Base-by-base conservation (phyloP, 2,797 vertebrate species). In the Falco peregrinus region DNA sequence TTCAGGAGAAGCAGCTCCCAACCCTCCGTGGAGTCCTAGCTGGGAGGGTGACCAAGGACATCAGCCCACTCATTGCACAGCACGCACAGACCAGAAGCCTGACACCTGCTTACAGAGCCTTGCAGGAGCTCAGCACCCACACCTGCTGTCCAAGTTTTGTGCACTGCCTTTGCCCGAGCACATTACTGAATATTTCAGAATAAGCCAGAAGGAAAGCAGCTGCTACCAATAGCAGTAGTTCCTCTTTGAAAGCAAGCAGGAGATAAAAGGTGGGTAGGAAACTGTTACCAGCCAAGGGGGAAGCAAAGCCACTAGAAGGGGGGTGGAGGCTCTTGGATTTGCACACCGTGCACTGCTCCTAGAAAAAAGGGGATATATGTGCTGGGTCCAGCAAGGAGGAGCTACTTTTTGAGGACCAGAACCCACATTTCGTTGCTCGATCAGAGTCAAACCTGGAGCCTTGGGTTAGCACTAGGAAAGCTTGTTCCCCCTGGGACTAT, bases 1-100 rank as follows among this genome's bases (percentile, higher is more conserved):
- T 56, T 48, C 35, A 19, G 5, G 6, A 8, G 17, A 67, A 54
- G n/a, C 25, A 47, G n/a, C 5, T 68, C 39, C n/a, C 54, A 61
- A 0, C 1, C 11, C 13, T 47, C 9, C 0, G 4, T 21, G 15
- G n/a, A 39, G 28, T 31, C 24, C 20, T 16, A 39, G 16, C 8
- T 5, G 5, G n/a, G 20, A 41, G 21, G 31, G 16, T 3, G 10
- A 10, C 24, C 43, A 45, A 17, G 16, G 43, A 17, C 43, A 6
- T 56, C 54, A 56, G 19, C 12, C 18, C 31, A 56, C 7, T 14
- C 10, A 10, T 53, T 53, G 51, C 26, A 51, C 50, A 51, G 50
- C 12, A 25, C 16, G 5, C 43, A 45, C 43, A 29, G 22, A 74
- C 6, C 28, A 15, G 33, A 10, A 43, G 39, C 12, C 15, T 53